Percentiles rank a stretch among this genome's conserved stretches.
These are phyloP conservation scores for Campaea margaritaria DNA, from an alignment of 2,888 invertebrate species.

Conservation along the genomic window DNA sequence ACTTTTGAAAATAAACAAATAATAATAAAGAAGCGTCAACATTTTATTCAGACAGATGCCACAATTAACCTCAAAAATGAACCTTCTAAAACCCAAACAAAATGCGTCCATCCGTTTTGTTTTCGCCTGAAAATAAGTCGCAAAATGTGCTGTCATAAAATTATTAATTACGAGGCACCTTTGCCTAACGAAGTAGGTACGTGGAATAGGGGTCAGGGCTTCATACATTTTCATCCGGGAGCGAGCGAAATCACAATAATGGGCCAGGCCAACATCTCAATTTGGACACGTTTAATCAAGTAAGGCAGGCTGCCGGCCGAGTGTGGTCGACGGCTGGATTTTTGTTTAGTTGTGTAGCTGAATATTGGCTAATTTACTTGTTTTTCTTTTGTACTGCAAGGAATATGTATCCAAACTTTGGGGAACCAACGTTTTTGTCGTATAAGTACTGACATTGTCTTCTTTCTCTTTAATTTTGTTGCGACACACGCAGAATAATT, in stretches of 20 bases:
- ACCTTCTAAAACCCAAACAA: conserved; percentile 12
- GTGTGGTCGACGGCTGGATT: conserved; percentile 20
- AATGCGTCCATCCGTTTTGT: conserved; percentile 30
- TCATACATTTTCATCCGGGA: conserved; percentile 34
- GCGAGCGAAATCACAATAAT: conserved; percentile 38
- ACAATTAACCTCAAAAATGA: conserved; percentile 14
- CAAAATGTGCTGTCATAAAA: conserved; percentile 39
- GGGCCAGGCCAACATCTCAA: conserved; percentile 38
- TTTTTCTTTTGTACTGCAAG: background rate
- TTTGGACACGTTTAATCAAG: conserved; percentile 41
- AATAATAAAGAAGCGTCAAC: background rate
- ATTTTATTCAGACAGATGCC: background rate
- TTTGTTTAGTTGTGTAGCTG: conserved; percentile 12
- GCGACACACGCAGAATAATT: too few species aligned
- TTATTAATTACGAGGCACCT: conserved; percentile 41
- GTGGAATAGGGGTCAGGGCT: conserved; percentile 24
- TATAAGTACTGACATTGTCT: too few species aligned
- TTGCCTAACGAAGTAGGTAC: conserved; percentile 33
- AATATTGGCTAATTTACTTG: background rate
- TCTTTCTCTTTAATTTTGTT: too few species aligned
- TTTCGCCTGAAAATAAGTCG: conserved; percentile 33
- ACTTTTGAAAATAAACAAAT: too few species aligned
- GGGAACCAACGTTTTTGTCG: too few species aligned
- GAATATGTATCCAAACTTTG: too few species aligned
- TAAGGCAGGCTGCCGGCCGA: conserved; percentile 25